These are phyloP conservation scores for Capricornis sumatraensis DNA, from an alignment of 2,113 vertebrate genomes.

Conservation along the genomic window DNA sequence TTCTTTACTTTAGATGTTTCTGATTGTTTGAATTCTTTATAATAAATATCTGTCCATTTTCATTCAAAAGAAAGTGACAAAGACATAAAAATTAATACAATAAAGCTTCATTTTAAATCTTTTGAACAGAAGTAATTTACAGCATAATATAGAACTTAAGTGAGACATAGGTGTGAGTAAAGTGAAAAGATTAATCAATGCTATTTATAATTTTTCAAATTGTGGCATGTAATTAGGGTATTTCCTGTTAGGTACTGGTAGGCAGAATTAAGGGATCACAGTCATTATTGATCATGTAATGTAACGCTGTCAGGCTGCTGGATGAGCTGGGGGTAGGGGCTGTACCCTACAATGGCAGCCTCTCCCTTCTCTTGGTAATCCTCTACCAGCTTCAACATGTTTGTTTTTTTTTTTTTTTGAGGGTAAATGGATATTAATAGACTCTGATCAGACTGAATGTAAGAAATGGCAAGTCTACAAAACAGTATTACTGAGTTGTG, in stretches of 20 bases:
- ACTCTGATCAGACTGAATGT: neutral
- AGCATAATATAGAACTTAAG: neutral
- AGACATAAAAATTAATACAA: neutral
- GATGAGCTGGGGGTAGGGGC: neutral
- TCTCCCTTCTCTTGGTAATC: neutral
- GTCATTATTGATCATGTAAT: neutral
- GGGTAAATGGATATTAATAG: neutral
- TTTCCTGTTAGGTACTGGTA: conserved; percentile 25
- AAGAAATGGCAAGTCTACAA: neutral
- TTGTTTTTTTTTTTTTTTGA: neutral
- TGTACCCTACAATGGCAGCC: neutral
- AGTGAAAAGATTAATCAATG: neutral
- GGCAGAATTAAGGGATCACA: neutral
- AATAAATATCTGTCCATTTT: neutral
- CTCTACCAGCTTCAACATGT: neutral
- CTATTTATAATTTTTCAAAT: conserved; percentile 40
- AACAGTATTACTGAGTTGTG: neutral
- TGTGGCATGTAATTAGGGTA: neutral
- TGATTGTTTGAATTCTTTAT: neutral
- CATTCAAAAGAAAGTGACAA: neutral
- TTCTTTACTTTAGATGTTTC: neutral
- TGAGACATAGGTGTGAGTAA: neutral
- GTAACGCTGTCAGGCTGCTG: neutral
- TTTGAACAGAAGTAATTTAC: neutral
- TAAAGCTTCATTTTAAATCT: neutral